Evolutionary conservation across 2,888 invertebrate species (phyloP).

Genomic region (Apotomis betuletana): DNA sequence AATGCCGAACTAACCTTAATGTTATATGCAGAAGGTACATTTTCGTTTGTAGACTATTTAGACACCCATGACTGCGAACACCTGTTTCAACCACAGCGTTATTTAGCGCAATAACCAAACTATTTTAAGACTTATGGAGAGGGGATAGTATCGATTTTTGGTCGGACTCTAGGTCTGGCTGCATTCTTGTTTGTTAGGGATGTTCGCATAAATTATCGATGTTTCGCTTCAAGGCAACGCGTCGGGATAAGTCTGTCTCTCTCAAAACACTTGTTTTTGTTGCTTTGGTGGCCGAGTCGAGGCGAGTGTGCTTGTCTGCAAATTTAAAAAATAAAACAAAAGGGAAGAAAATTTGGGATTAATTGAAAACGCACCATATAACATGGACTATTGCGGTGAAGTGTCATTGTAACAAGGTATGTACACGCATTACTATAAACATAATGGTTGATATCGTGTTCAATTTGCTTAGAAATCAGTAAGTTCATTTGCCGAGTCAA

Average conservation of each 20-base stretch:
- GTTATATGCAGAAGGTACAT: not conserved
- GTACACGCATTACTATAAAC: too few species aligned
- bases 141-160: constrained; percentile 49
- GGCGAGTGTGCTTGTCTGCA: constrained; percentile 53
- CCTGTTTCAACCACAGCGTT: constrained; percentile 80
- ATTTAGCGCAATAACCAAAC: constrained; percentile 50
- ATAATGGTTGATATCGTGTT: not conserved
- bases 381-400: not conserved
- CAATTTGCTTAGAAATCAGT: constrained; percentile 69
- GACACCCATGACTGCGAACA: constrained; percentile 73
- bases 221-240: constrained; percentile 70
- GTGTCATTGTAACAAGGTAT: too few species aligned
- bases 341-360: not conserved
- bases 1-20: constrained; percentile 48
- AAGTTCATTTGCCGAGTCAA: constrained; percentile 72
- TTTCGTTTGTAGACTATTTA: constrained; percentile 36
- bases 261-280: constrained; percentile 79
- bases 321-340: constrained; percentile 2
- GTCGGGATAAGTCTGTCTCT: constrained; percentile 68
- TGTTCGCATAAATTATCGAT: constrained; percentile 83
- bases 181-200: constrained; percentile 80
- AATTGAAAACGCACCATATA: not conserved
- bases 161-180: constrained; percentile 46
- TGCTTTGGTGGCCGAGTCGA: constrained; percentile 65
- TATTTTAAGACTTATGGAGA: constrained; percentile 46